Base-by-base conservation (phyloP, 2,113 vertebrate genomes). In the Turnix velox region DNA sequence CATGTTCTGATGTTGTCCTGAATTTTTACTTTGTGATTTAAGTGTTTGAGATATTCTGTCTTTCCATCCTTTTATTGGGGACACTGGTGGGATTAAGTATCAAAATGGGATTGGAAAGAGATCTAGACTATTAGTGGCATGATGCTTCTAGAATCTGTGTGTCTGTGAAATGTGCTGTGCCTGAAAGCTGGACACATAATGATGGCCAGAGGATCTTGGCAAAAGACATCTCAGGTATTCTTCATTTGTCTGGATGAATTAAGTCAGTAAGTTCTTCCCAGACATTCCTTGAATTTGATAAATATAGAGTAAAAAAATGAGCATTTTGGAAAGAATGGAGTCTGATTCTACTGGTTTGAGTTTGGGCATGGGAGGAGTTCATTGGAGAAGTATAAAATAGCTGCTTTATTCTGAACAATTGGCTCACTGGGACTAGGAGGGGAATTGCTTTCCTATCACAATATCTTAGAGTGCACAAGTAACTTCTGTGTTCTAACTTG, bases 401-500 rank as follows among this genome's bases (percentile, higher is more conserved):
- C 19, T 81, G 28, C 37, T 58, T 3, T 49, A 43, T 67, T 87
- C 39, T 84, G 46, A 77, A n/a, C 16, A 78, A 14, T 33, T 4
- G 8, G 57, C 25, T 91, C 28, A 20, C 24, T 37, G 30, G 12
- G 88, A 40, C 2, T 46, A 45, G 43, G 40, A 80, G 30, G n/a
- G 16, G 14, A 86, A 59, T 31, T 80, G 13, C 12, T 68, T 90
- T 78, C 31, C 20, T 5, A n/a, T 59, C 40, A 65, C 57, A 82
- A 88, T 81, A 67, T 31, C n/a, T 74, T 62, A 7, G n/a, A 55
- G n/a, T 65, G 20, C 22, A 61, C 58, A 84, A 67, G 67, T 24
- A 92, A 65, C 84, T 91, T 91, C 72, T 28, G 14, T 89, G 69
- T 75, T 57, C 51, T 24, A 23, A 48, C 22, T 71, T 63, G 37